Evolutionary conservation across 2,888 invertebrate genomes (phyloP).

Genomic region (Philereme transversata): DNA sequence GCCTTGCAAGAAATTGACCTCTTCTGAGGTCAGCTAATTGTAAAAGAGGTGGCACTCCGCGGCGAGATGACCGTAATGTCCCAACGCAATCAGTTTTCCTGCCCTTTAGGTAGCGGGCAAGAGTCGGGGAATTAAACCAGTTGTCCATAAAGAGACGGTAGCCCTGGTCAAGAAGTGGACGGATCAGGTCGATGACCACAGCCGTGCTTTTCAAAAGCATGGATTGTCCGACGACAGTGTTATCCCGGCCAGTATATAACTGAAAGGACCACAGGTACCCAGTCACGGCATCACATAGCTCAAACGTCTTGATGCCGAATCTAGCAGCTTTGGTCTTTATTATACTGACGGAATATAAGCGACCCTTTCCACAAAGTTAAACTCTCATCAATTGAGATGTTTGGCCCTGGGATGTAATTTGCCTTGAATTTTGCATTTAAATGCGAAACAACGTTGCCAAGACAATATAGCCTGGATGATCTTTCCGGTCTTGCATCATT

Average conservation of each 20-base stretch:
- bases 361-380: not conserved
- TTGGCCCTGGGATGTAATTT: not conserved
- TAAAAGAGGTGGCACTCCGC: not conserved
- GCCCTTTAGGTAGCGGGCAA: not conserved
- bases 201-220: too few species aligned
- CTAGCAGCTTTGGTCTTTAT: not conserved
- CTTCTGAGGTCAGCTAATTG: not conserved
- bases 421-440: not conserved
- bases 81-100: constrained; percentile 1
- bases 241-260: not conserved
- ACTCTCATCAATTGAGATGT: not conserved
- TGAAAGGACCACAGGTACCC: not conserved
- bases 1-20: not conserved
- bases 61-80: not conserved
- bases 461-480: constrained; percentile 1
- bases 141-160: not conserved
- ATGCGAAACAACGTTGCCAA: constrained; percentile 4
- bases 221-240: too few species aligned
- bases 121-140: constrained; percentile 1
- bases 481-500: not conserved
- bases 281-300: not conserved
- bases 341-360: not conserved
- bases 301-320: not conserved
- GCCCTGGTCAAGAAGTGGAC: not conserved
- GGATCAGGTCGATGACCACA: too few species aligned